Base-by-base conservation (phyloP, 2,888 invertebrate species). In the Aphodius sticticus region DNA sequence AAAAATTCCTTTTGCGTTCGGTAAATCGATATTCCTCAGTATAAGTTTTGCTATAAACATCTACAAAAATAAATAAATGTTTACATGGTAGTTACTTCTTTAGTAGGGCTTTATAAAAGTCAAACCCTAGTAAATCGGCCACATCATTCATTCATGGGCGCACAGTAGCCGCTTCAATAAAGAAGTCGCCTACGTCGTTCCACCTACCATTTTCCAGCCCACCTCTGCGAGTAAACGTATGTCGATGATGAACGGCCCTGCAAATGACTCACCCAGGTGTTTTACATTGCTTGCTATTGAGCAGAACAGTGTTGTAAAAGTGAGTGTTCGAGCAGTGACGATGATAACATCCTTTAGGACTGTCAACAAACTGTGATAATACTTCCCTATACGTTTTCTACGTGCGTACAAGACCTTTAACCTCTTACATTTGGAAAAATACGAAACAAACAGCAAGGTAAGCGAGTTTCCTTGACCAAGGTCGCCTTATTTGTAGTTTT, bases 131-230 rank as follows among this genome's bases (percentile, higher is more conserved):
- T 26, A 26, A 26, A 26, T 12, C 53, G 53, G 12, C 53, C 53
- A 53, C 53, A 53, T 53, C 53, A 53, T 53, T 53, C 53, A 53
- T 53, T 53, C 53, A 53, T 53, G 53, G 53, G 53, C 53, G 53
- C 53, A 53, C 53, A 53, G 53, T 53, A 53, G 53, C 53, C 7
- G 7, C 53, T 1, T 53, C 12, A 12, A 12, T 53, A 53, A 53
- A 53, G 53, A 53, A 53, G 12, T 53, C 53, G 12, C 53, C 53
- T 53, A 53, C 53, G 53, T 53, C 12, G 9, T 53, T 53, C 53
- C 53, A 53, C 53, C 53, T 53, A 53, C 53, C 53, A 53, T 53
- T 53, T 53, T 9, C 12, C 53, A 53, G 53, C 53, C 53, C 53
- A 53, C 53, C 53, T 53, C 53, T 53, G 53, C 9, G 9, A 53